phyloP scores from a whole-genome alignment of 2,113 vertebrate species.

The Pedetes capensis region DNA sequence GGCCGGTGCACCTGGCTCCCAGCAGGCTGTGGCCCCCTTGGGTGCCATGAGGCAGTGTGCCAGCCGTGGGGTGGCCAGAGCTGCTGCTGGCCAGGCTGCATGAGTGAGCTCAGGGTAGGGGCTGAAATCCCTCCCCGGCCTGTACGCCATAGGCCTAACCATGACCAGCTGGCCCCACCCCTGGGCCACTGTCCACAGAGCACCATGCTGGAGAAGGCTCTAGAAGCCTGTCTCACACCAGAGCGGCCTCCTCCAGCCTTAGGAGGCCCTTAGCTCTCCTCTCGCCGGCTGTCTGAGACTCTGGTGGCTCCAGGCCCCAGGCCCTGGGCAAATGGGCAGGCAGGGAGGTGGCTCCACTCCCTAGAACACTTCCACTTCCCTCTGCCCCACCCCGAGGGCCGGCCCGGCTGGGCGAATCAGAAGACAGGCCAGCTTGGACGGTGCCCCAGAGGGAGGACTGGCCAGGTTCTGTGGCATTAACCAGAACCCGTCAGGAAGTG shows the following conservation, averaged over 20 bases:
- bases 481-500: conserved; percentile 54
- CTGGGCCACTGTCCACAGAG: neutral
- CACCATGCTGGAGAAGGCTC: neutral
- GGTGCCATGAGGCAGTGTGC: neutral
- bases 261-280: neutral
- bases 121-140: neutral
- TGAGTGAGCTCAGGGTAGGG: neutral
- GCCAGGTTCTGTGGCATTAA: neutral
- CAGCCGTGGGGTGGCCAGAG: rapidly evolving
- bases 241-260: rapidly evolving
- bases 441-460: neutral
- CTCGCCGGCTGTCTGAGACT: neutral
- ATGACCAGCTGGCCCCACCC: neutral
- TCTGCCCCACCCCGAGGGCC: neutral
- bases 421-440: neutral
- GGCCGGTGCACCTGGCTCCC: too few species aligned
- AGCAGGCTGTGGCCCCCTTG: rapidly evolving
- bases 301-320: neutral
- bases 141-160: rapidly evolving
- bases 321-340: neutral
- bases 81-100: neutral
- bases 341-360: neutral
- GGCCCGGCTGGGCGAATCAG: neutral
- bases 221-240: neutral
- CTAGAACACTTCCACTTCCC: conserved; percentile 54